A percentile compares a stretch with the other conserved stretches of the same genome.
Conservation (phyloP, 2,888 invertebrate genomes). For the Therioaphis trifolii region DNA sequence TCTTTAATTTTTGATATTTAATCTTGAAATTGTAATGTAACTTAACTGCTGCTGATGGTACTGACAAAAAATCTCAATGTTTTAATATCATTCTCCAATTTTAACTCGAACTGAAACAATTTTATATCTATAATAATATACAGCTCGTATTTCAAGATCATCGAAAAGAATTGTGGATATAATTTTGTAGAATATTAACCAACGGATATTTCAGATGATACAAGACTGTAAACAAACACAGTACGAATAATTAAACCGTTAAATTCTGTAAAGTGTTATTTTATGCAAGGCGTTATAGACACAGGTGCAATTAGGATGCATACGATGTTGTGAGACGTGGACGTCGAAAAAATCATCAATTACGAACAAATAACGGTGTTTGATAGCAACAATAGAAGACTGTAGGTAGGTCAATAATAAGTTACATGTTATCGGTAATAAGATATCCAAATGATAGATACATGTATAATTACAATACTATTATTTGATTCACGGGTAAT, state of each 20-base stretch:
- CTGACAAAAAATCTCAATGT: too few relatives aligned
- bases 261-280: constrained; percentile 19
- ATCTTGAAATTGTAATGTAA: too few relatives aligned
- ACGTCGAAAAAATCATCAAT: constrained; percentile 45
- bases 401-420: constrained; percentile 26
- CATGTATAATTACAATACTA: constrained; percentile 1
- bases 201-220: too few relatives aligned
- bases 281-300: constrained; percentile 19
- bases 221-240: neutral
- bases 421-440: constrained; percentile 30
- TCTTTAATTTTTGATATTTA: too few relatives aligned
- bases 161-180: too few relatives aligned
- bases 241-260: constrained; percentile 44
- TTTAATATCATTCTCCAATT: too few relatives aligned
- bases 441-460: neutral
- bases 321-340: constrained; percentile 11
- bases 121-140: too few relatives aligned
- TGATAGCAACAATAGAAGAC: constrained; percentile 42
- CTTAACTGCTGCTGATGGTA: too few relatives aligned
- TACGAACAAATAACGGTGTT: constrained; percentile 46
- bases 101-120: too few relatives aligned
- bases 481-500: constrained; percentile 8
- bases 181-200: too few relatives aligned
- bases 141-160: too few relatives aligned
- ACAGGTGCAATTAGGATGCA: constrained; percentile 44